Conservation (phyloP, 1,140 invertebrate species). For the Hylyphantes graminicola region DNA sequence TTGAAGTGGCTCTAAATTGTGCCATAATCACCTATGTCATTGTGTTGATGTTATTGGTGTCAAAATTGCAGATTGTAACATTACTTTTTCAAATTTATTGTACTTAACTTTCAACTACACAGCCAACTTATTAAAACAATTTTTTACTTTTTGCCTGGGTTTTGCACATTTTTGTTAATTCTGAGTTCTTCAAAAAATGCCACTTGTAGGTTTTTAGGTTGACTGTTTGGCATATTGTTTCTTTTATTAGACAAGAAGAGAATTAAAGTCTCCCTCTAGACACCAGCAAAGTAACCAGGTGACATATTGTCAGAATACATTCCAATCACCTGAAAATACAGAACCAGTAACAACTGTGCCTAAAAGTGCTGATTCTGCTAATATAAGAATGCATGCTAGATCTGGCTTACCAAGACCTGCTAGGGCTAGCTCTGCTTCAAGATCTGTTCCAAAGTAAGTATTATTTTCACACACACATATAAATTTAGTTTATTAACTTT, state of each 20-base stretch:
- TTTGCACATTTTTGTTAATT: too few species aligned
- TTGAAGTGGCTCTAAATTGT: too few species aligned
- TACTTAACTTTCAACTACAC: too few species aligned
- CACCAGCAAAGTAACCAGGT: constrained; percentile 5
- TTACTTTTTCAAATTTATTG: too few species aligned
- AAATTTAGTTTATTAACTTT: not conserved
- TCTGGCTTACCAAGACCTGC: constrained; percentile 50
- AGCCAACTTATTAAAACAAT: too few species aligned
- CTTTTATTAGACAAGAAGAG: constrained; percentile 14
- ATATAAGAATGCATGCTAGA: constrained; percentile 13
- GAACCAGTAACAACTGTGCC: constrained; percentile 18
- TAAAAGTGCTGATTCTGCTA: constrained; percentile 41
- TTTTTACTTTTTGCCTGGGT: too few species aligned
- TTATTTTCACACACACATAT: not conserved
- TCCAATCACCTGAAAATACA: constrained; percentile 26
- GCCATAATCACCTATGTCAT: too few species aligned
- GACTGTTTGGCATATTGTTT: too few species aligned
- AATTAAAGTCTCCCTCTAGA: constrained; percentile 13
- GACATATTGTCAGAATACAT: not conserved
- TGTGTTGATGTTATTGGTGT: too few species aligned
- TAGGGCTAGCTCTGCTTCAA: constrained; percentile 52
- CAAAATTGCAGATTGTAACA: too few species aligned
- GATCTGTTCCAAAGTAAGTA: constrained; percentile 27
- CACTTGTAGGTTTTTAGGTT: too few species aligned
- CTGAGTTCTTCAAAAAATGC: too few species aligned